Evolutionary conservation across 2,888 invertebrate species (phyloP).

Genomic region (Clanis bilineata): DNA sequence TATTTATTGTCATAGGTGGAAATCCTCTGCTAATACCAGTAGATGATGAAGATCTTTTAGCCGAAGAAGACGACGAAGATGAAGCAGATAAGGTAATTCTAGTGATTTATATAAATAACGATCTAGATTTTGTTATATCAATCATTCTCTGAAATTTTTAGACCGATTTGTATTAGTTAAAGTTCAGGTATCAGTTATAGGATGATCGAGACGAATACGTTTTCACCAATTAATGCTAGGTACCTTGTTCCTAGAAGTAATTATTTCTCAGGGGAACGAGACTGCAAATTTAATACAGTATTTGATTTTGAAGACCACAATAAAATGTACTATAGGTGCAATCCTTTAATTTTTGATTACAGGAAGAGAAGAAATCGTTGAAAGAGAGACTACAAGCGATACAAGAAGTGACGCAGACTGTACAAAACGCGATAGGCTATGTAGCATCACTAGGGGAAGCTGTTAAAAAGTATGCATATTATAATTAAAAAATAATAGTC

Average conservation of each 20-base stretch:
- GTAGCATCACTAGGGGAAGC: constrained; percentile 97
- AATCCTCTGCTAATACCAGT: constrained; percentile 74
- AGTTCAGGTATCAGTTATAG: too few species aligned
- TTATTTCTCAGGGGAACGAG: too few species aligned
- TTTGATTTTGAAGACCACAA: not conserved
- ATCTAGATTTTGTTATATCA: too few species aligned
- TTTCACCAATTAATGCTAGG: too few species aligned
- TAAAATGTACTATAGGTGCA: too few species aligned
- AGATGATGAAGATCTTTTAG: constrained; percentile 85
- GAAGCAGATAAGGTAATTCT: constrained; percentile 90
- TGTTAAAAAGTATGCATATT: constrained; percentile 91
- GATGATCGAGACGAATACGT: too few species aligned
- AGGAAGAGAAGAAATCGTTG: constrained; percentile 97
- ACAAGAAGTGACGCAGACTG: constrained; percentile 98
- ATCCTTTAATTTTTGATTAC: constrained; percentile 27
- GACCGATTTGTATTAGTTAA: too few species aligned
- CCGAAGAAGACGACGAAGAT: constrained; percentile 93
- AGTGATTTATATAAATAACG: too few species aligned
- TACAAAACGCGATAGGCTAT: constrained; percentile 97
- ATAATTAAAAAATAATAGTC: not conserved
- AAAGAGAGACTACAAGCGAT: constrained; percentile 97
- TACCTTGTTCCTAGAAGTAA: too few species aligned
- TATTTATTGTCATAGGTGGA: constrained; percentile 56
- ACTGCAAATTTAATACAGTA: too few species aligned
- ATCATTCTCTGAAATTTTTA: too few species aligned